phyloP scores from a whole-genome alignment of 2,113 vertebrate species.

The Psettodes erumei region DNA sequence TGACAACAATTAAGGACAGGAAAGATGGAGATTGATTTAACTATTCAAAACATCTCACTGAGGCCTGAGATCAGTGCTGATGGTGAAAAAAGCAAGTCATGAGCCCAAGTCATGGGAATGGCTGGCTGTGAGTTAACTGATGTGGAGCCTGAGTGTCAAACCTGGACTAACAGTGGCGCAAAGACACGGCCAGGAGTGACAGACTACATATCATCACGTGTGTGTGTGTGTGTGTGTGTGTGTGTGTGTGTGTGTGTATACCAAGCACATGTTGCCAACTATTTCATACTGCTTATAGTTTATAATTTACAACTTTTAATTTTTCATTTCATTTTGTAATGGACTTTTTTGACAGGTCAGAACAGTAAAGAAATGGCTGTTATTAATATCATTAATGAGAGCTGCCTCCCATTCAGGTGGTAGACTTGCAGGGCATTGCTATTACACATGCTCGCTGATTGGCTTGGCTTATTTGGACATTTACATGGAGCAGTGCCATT shows the following conservation, averaged over 20 bases:
- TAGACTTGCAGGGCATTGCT: neutral
- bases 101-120: constrained; percentile 35
- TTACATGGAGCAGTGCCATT: neutral
- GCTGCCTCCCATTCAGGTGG: neutral
- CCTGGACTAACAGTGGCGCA: neutral
- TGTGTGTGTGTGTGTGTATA: neutral
- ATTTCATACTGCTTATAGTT: no score
- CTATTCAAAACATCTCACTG: constrained; percentile 34
- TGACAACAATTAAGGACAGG: constrained; percentile 38
- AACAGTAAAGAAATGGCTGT: neutral
- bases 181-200: neutral
- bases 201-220: no score
- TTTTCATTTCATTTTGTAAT: no score
- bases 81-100: constrained; percentile 29
- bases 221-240: no score
- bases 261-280: no score
- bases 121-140: neutral
- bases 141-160: neutral
- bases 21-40: neutral
- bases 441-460: no score
- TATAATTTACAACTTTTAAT: no score
- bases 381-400: neutral
- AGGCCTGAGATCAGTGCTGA: constrained; percentile 30
- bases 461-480: neutral
- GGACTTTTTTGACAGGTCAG: no score